Conservation (phyloP, 2,888 invertebrate species). For the Melieria omissa region DNA sequence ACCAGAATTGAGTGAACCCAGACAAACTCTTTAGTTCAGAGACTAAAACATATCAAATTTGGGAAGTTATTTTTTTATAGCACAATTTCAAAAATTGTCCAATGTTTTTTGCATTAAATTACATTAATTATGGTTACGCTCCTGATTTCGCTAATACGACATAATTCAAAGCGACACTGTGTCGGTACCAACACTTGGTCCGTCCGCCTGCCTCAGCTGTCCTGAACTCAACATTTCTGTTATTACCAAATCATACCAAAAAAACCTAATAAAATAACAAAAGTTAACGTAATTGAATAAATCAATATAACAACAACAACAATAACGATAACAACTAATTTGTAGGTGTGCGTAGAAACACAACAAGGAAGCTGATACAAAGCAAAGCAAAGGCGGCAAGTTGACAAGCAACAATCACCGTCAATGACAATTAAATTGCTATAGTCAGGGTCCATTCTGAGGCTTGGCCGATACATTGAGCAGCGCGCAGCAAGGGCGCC, state of each 20-base stretch:
- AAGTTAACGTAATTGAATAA: slow-evolving; percentile 35
- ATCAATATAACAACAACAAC: slow-evolving; percentile 21
- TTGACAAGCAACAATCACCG: slow-evolving; percentile 16
- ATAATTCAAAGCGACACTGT: too few species aligned
- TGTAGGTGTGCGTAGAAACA: not conserved
- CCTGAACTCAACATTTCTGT: not conserved
- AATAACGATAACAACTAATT: not conserved
- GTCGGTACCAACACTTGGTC: not conserved
- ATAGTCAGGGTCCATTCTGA: not conserved
- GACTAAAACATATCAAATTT: too few species aligned
- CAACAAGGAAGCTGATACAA: slow-evolving; percentile 2
- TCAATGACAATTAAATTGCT: slow-evolving; percentile 1
- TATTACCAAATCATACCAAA: not conserved
- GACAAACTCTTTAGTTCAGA: too few species aligned
- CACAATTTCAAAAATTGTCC: too few species aligned
- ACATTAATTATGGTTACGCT: too few species aligned
- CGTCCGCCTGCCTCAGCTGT: too few species aligned
- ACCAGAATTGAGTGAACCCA: too few species aligned
- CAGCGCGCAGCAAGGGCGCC: not conserved
- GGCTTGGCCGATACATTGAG: not conserved
- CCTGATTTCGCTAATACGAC: too few species aligned
- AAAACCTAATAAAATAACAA: slow-evolving; percentile 21
- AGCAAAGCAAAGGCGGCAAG: slow-evolving; percentile 7
- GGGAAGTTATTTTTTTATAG: too few species aligned
- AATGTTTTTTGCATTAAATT: too few species aligned